Percentiles rank a stretch among this genome's conserved stretches.
These are phyloP conservation scores for Tachysurus vachellii DNA, from an alignment of 2,113 vertebrate genomes.

Conservation along the genomic window DNA sequence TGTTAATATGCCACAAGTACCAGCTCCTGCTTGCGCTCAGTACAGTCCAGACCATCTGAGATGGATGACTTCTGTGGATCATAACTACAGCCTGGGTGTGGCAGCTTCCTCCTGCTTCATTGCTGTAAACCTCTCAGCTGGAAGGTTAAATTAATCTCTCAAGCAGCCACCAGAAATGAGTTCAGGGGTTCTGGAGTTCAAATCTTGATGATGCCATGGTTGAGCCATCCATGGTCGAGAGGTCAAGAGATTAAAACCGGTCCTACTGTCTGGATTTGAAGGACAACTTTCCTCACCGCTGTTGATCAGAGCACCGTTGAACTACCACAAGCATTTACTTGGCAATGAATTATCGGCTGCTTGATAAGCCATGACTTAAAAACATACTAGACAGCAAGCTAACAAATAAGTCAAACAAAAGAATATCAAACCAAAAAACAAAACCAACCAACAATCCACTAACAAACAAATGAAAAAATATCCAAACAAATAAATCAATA, in stretches of 20 bases:
- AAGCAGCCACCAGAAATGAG: neutral
- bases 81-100: neutral
- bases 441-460: too few relatives aligned
- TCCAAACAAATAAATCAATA: neutral
- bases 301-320: neutral
- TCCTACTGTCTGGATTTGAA: neutral
- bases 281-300: neutral
- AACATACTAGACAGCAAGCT: too few relatives aligned
- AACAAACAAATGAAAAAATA: neutral
- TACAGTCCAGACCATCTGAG: neutral
- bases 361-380: neutral
- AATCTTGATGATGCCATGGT: neutral
- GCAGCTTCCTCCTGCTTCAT: neutral
- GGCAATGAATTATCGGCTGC: neutral
- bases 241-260: neutral
- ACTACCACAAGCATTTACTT: neutral
- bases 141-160: neutral
- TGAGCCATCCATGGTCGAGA: neutral
- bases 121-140: neutral
- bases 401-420: too few relatives aligned
- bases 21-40: slow-evolving; percentile 2
- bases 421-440: neutral
- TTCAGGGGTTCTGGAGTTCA: neutral
- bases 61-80: neutral
- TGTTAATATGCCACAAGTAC: slow-evolving; percentile 25